phyloP scores from a whole-genome alignment of 2,888 invertebrate species.

The Melanostoma scalare region DNA sequence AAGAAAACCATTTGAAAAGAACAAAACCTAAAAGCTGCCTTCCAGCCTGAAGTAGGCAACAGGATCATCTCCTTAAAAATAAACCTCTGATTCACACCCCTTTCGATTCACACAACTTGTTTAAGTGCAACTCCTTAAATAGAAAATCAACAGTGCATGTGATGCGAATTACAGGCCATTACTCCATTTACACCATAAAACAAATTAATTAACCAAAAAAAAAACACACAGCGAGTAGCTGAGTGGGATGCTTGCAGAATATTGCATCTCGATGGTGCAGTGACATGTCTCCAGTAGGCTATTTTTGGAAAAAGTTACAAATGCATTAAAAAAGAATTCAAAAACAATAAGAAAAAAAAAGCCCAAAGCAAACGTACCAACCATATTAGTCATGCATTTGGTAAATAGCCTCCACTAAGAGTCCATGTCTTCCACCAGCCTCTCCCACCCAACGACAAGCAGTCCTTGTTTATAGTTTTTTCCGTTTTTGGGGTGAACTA shows the following conservation, averaged over 20 bases:
- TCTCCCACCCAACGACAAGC: slow-evolving; percentile 29
- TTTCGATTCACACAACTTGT: slow-evolving; percentile 47
- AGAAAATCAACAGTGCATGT: slow-evolving; percentile 53
- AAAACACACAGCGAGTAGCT: slow-evolving; percentile 27
- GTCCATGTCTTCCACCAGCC: slow-evolving; percentile 7
- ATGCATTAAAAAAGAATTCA: slow-evolving; percentile 40
- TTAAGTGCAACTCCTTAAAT: slow-evolving; percentile 52
- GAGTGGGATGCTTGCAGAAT: slow-evolving; percentile 39
- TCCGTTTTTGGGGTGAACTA: slow-evolving; percentile 58
- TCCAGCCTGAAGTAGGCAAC: too few species aligned
- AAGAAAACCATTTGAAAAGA: too few species aligned
- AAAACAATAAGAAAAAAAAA: slow-evolving; percentile 18
- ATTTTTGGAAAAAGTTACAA: slow-evolving; percentile 67
- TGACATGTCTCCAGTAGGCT: slow-evolving; percentile 62
- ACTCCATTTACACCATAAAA: slow-evolving; percentile 72
- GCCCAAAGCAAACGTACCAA: slow-evolving; percentile 39
- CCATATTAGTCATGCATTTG: slow-evolving; percentile 65
- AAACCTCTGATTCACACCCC: slow-evolving; percentile 28
- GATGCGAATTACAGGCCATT: slow-evolving; percentile 66
- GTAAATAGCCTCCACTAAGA: slow-evolving; percentile 46
- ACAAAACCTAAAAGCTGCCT: too few species aligned
- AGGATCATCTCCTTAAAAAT: too few species aligned
- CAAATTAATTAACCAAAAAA: slow-evolving; percentile 68
- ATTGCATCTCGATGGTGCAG: slow-evolving; percentile 37
- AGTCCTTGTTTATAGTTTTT: slow-evolving; percentile 34